Evolutionary conservation across 2,113 vertebrate species (phyloP).

Genomic region (Vulpes lagopus): DNA sequence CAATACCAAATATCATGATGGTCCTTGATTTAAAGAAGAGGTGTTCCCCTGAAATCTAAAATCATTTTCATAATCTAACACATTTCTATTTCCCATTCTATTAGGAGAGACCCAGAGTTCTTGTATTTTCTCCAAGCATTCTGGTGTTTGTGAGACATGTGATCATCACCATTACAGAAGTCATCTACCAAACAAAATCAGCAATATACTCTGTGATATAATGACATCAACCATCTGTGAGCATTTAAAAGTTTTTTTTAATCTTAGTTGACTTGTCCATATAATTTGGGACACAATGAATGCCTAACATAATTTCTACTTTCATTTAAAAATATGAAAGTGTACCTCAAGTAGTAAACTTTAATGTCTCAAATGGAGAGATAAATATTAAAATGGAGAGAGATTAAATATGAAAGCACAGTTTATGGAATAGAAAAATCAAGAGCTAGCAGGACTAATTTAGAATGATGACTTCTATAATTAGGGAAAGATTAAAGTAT

Average conservation of each 20-base stretch:
- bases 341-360: not conserved
- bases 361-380: conserved; percentile 45
- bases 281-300: not conserved
- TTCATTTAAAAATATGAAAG: conserved; percentile 55
- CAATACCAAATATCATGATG: not conserved
- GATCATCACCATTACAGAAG: not conserved
- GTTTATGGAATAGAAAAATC: conserved; percentile 16
- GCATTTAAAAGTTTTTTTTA: not conserved
- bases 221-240: not conserved
- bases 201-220: not conserved
- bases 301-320: not conserved
- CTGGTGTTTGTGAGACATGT: not conserved
- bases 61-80: not conserved
- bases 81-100: not conserved
- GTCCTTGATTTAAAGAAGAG: conserved; percentile 13
- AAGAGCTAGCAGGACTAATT: conserved; percentile 41
- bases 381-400: conserved; percentile 29
- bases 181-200: not conserved
- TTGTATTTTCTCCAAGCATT: not conserved
- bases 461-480: conserved; percentile 49
- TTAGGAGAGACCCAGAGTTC: not conserved
- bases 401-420: not conserved
- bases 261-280: not conserved
- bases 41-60: conserved; percentile 16
- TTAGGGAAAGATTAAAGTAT: conserved; percentile 25